phyloP scores from a whole-genome alignment of 1,140 invertebrate species.

The Pogonus chalceus region DNA sequence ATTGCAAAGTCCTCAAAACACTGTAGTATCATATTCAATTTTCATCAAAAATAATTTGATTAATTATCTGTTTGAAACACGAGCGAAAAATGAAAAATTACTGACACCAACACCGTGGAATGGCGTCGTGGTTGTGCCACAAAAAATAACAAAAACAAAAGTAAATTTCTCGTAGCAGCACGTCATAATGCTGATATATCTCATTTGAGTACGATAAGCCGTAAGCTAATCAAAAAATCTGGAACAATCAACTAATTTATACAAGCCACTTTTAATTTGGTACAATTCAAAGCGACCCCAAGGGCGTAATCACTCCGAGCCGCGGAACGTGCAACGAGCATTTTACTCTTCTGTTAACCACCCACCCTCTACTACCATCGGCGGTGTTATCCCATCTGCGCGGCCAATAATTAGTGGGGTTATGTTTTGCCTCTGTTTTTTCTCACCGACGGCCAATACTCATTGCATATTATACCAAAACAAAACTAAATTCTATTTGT shows the following conservation, averaged over 20 bases:
- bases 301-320: background rate
- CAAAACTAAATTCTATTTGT: too few species aligned
- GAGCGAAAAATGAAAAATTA: background rate
- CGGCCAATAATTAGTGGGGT: background rate
- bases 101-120: background rate
- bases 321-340: too few species aligned
- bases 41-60: slow-evolving; percentile 3
- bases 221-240: slow-evolving; percentile 2
- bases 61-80: background rate
- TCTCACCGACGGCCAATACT: background rate
- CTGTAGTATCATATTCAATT: background rate
- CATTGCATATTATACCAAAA: background rate
- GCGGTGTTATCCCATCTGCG: too few species aligned
- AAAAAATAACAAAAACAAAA: background rate
- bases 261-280: slow-evolving; percentile 4
- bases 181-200: background rate
- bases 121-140: too few species aligned
- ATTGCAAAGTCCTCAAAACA: too few species aligned
- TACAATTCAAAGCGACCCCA: background rate
- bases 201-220: background rate
- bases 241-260: slow-evolving; percentile 4
- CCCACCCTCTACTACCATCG: background rate
- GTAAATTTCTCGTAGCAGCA: background rate
- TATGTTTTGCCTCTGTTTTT: background rate
- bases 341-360: background rate